Conservation (phyloP, 2,113 vertebrate species). For the Acanthochromis polyacanthus region DNA sequence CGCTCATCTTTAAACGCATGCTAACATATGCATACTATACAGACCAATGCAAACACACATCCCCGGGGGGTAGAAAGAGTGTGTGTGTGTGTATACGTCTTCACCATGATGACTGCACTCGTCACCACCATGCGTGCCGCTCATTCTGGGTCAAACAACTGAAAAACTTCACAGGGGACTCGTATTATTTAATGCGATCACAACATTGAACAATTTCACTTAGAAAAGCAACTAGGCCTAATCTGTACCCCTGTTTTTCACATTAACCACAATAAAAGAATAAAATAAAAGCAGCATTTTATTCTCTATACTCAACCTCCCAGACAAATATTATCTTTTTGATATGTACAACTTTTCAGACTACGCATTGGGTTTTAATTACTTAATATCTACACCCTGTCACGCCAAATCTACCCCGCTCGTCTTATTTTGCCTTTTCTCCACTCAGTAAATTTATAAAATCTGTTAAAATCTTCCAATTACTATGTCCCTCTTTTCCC, state of each 20-base stretch:
- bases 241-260: not conserved
- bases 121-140: conserved; percentile 56
- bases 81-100: conserved; percentile 40
- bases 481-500: not conserved
- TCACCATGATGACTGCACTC: conserved; percentile 48
- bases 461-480: conserved; percentile 29
- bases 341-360: conserved; percentile 4
- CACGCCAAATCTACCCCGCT: not conserved
- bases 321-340: not conserved
- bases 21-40: conserved; percentile 63
- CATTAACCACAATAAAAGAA: no score
- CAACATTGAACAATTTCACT: not conserved
- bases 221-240: not conserved
- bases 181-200: not conserved
- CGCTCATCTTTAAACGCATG: conserved; percentile 77
- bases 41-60: conserved; percentile 74
- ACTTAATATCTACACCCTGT: conserved; percentile 2
- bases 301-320: no score
- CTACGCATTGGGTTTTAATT: not conserved
- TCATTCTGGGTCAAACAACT: conserved; percentile 62
- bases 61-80: conserved; percentile 43
- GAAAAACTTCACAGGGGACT: conserved; percentile 39
- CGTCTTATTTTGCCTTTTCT: not conserved
- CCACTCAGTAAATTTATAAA: conserved; percentile 10
- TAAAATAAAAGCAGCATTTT: no score